Evolutionary conservation across 2,113 vertebrate genomes (phyloP), one percentile per base, ranked within the genome.

Genomic region (Daphoenositta chrysoptera): DNA sequence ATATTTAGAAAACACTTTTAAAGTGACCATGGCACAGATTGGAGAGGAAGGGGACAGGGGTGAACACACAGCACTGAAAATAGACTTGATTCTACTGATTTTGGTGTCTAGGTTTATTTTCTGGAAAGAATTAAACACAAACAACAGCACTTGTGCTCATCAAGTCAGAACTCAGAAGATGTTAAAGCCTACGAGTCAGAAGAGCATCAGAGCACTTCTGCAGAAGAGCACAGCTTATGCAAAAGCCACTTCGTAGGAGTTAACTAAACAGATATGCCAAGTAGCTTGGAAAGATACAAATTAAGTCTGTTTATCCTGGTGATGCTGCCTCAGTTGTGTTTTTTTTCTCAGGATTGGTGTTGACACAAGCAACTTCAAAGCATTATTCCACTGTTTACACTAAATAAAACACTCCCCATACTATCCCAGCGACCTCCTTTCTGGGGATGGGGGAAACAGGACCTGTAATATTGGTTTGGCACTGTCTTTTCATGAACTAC

Each of bases 331-430:
- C 71, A 81, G 76, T 92, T 73, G 45, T 57, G 50, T 69, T 84
- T 75, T 96, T 89, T 60, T 23, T 4, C 78, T 78, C 83, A 45
- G 60, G 51, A 83, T 2, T 69, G 6, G 7, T 96, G 90, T 93
- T 97, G 90, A 88, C 94, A 94, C 78, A 96, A 96, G 72, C 79
- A 92, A 94, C 90, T 97, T 97, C 94, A 97, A 97, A 97, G 96
- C 86, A 92, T 94, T 95, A 95, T 88, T 84, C 47, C 69, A 57
- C 28, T 66, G 83, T 80, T 96, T 96, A 95, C 50, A 66, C 35
- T 40, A 94, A 94, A 93, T 71, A 94, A 89, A 95, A 95, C 95
- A 92, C 96, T 94, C 96, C 95, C 35, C 23, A 40, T 13, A 33
- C 68, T 45, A 94, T 84, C 64, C 69, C 76, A 92, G 28, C 3